Evolutionary conservation across 2,113 vertebrate species (phyloP).

Genomic region (Deroptyus accipitrinus): DNA sequence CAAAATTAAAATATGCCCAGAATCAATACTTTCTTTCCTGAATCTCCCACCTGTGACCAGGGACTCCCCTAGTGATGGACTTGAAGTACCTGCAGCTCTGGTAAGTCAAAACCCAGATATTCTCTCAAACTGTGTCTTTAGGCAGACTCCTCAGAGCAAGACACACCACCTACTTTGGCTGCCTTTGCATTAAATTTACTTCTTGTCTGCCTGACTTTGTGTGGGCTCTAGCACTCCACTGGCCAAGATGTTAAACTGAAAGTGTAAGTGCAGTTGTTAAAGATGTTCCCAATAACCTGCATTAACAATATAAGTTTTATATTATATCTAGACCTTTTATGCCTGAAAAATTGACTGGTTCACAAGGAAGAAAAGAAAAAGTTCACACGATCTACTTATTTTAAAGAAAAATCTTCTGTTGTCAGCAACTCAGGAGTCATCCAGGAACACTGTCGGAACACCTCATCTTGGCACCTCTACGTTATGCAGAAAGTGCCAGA

Average conservation of each 20-base stretch:
- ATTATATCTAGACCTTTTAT: not conserved
- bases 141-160: not conserved
- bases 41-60: not conserved
- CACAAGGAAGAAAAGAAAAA: not conserved
- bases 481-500: not conserved
- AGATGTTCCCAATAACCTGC: not conserved
- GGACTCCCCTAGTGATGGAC: not conserved
- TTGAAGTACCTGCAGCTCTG: not conserved
- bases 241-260: not conserved
- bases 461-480: not conserved
- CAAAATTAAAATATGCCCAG: not conserved
- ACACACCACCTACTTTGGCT: not conserved
- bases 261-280: not conserved
- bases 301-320: not conserved
- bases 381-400: not conserved
- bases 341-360: not conserved
- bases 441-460: not conserved
- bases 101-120: not conserved
- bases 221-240: not conserved
- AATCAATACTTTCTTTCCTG: not conserved
- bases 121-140: not conserved
- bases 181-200: not conserved
- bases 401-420: not conserved
- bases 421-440: not conserved
- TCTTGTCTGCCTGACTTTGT: not conserved